Base-by-base conservation (phyloP, 2,888 invertebrate species). In the Kryphioiulus occultus region DNA sequence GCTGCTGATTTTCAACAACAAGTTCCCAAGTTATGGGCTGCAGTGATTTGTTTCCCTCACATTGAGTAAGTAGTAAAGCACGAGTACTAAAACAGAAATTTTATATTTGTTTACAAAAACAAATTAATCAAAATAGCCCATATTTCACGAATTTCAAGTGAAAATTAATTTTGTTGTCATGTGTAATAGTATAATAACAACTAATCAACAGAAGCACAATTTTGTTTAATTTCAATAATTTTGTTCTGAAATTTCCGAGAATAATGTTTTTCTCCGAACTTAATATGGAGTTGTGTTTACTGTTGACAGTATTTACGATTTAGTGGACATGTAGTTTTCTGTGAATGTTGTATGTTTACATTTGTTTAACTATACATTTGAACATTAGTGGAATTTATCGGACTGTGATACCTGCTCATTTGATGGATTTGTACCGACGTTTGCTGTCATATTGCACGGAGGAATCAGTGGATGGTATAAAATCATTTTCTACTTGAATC, bases 11-110 rank as follows among this genome's bases (percentile, higher is more conserved):
- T 89, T 89, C 87, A 15, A 78, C n/a, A 88, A 87, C 68, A 87
- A 10, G 87, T 89, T 53, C 84, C 90, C 4, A 87, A 88, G 7
- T 22, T 90, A 26, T 91, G 91, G 91, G 89, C 90, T 22, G 90
- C 90, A 30, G 87, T 91, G 9, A 89, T 91, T 44, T 42, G 42
- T 53, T 35, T 86, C n/a, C 86, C 86, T n/a, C 86, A 86, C 30
- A 53, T 53, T 85, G 53, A 47, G 90, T 91, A 82, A 83, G 84
- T 22, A 19, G 19, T n/a, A 4, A 35, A 35, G 35, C 35, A 53
- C 19, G 19, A 17, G 5, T 19, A 19, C 53, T 53, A 0, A 19
- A 53, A 19, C 12, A 19, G 53, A 19, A 53, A 44, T 44, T 10
- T 15, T 9, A 15, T 12, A 44, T 9, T 44, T 44, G 10, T 44